Base-by-base conservation (phyloP, 2,888 invertebrate genomes). In the Lasioglossum leucozonium region DNA sequence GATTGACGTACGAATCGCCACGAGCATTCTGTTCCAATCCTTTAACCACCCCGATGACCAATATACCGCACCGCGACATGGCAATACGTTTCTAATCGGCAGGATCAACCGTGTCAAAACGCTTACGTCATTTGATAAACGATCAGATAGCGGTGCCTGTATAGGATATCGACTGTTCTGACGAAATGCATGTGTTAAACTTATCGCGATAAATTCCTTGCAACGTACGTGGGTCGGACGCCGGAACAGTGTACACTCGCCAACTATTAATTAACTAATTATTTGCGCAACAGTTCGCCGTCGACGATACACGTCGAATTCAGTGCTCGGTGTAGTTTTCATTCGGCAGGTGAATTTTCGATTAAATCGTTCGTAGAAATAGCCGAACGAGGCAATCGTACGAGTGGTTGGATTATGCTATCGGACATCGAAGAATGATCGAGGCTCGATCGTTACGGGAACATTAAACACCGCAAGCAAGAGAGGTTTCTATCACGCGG, bases 1-100 rank as follows among this genome's bases (percentile, higher is more conserved):
- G 83, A 85, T 85, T 83, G 85, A 85, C 85, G 42, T 85, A 79
- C 83, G 76, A 83, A 85, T 79, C 42, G 76, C 83, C 76, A 83
- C 26, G 72, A 85, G 83, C 85, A 69, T 85, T 74, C 83, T 74
- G 77, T 77, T 83, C 79, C 79, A 73, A 85, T 85, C 85, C 85
- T 85, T 83, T 79, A 83, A 79, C 77, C 69, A n/a, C 67, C 73
- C 75, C 73, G n/a, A 69, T 76, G 79, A 22, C 79, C 83, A 79
- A 85, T 83, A 85, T 83, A 83, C 69, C 79, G 37, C 72, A 40
- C 71, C 22, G 51, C 44, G 44, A 37, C 10, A 62, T 22, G 13
- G 73, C 58, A 83, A 85, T 83, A 72, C 58, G 79, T 76, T 79
- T 76, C 83, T 83, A 83, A 76, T 75, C n/a, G 65, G 34, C 47